Base-by-base conservation (phyloP, 2,797 vertebrate species). In the Fratercula arctica region DNA sequence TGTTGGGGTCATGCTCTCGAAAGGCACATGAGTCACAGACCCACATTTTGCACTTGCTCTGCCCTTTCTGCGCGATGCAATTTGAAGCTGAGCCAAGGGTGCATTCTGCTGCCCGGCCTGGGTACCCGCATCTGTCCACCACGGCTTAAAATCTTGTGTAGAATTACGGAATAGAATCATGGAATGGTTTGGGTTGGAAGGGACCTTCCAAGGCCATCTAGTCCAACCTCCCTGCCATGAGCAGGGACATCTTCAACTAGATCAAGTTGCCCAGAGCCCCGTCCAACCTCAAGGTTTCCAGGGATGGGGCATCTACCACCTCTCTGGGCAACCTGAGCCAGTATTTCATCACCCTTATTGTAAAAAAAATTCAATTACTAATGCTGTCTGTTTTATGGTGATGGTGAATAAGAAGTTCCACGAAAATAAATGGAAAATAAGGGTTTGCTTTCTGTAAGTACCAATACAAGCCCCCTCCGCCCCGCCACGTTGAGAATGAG, bases 361-460 rank as follows among this genome's bases (percentile, higher is more conserved):
- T 15, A 20, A 89, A 57, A 7, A 43, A 28, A 2, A 23, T 79
- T 89, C 75, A 84, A 25, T 96, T 76, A 86, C 93, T 45, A 82
- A 61, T 93, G 28, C 57, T 29, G 0, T 89, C 67, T 94, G 50
- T 89, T 93, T 31, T 56, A 68, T 79, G 85, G 92, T 90, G 64
- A 83, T 87, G 83, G 63, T 86, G 37, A 51, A 88, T 75, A 16
- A 84, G 68, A 70, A 97, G 72, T 87, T 48, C 54, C 83, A 78
- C 87, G 80, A 69, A 96, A 95, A 90, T 64, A 90, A 91, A 59
- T 63, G 74, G 64, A 85, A 87, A 95, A 80, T 13, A 25, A 66
- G 94, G 87, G 43, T 93, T 93, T 75, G 72, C 59, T 67, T 31
- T 68, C 76, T 46, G 35, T 59, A 10, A 92, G 73, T 57, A 48